These are phyloP conservation scores for Chitala chitala DNA, from an alignment of 2,113 vertebrate species.

Conservation along the genomic window DNA sequence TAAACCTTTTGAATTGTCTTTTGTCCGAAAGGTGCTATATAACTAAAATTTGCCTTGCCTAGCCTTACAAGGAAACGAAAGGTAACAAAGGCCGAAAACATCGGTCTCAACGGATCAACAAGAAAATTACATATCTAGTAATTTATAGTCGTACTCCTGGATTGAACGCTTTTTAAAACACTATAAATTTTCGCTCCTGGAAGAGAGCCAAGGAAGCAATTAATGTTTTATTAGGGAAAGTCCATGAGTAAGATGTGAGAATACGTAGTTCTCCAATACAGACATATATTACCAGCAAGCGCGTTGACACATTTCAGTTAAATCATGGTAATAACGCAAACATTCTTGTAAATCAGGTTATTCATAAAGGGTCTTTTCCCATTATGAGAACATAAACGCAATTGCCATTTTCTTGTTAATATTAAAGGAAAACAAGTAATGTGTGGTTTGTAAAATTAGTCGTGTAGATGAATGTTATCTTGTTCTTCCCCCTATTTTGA, in stretches of 20 bases:
- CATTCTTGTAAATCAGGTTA: constrained; percentile 12
- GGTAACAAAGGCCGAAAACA: neutral
- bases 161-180: neutral
- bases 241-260: constrained; percentile 1
- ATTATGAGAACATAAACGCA: neutral
- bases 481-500: neutral
- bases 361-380: neutral
- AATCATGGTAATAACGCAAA: neutral
- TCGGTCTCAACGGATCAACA: neutral
- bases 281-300: neutral
- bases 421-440: neutral
- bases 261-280: neutral
- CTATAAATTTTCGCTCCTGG: constrained; percentile 10
- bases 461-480: neutral
- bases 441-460: neutral
- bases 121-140: constrained; percentile 9
- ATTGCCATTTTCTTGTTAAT: constrained; percentile 11
- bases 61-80: neutral
- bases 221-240: constrained; percentile 8
- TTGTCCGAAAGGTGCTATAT: too few relatives aligned
- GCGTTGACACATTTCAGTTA: constrained; percentile 5
- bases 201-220: constrained; percentile 13
- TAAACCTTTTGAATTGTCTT: too few relatives aligned
- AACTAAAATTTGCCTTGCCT: too few relatives aligned
- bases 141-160: neutral